Percentiles rank a stretch among this genome's conserved stretches.
These are phyloP conservation scores for Micrastur ruficollis DNA, from an alignment of 2,797 vertebrate species.

Conservation along the genomic window DNA sequence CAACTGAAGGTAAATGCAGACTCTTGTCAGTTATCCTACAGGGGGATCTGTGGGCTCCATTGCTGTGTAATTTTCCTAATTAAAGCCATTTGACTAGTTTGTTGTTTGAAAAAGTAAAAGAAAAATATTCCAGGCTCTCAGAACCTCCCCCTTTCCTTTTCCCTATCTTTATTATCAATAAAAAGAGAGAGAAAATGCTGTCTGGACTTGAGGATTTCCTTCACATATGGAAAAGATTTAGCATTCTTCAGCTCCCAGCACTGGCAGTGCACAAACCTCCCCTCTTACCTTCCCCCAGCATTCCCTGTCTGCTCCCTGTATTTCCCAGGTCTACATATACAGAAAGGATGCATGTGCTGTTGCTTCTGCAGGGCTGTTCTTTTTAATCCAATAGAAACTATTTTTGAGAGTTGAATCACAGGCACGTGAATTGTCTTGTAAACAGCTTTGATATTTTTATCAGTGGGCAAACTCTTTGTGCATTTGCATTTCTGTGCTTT, in stretches of 20 bases:
- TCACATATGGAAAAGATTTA: slow-evolving; percentile 67
- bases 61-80: neutral
- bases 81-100: neutral
- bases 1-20: neutral
- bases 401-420: neutral
- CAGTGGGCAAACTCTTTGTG: neutral
- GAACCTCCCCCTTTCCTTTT: slow-evolving; percentile 13
- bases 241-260: slow-evolving; percentile 49
- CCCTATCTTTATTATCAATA: slow-evolving; percentile 61
- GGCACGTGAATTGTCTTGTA: slow-evolving; percentile 75
- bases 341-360: neutral
- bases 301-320: neutral
- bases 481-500: neutral
- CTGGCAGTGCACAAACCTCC: slow-evolving; percentile 17
- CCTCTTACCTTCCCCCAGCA: slow-evolving; percentile 16
- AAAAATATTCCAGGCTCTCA: neutral
- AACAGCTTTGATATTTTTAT: slow-evolving; percentile 62
- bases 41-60: neutral
- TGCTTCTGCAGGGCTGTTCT: neutral
- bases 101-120: neutral
- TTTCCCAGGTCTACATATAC: neutral
- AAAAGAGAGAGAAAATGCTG: slow-evolving; percentile 52
- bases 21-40: neutral
- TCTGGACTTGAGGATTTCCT: slow-evolving; percentile 67
- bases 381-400: neutral